phyloP scores from a whole-genome alignment of 2,888 invertebrate species.

The Orthosia gothica region DNA sequence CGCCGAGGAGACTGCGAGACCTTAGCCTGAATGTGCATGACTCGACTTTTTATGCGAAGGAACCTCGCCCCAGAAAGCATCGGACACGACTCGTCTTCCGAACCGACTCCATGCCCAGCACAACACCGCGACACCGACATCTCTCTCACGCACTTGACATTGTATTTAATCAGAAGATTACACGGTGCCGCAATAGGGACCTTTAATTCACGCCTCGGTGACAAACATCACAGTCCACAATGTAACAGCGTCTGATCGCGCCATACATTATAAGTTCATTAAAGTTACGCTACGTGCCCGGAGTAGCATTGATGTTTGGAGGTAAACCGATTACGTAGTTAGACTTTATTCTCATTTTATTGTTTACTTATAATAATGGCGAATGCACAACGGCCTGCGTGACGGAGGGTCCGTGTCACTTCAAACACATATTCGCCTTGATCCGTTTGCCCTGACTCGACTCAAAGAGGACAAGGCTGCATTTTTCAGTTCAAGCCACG shows the following conservation, averaged over 20 bases:
- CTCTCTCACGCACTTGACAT: conserved; percentile 74
- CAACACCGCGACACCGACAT: conserved; percentile 53
- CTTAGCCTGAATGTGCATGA: conserved; percentile 87
- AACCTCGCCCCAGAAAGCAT: conserved; percentile 80
- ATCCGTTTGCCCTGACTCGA: conserved; percentile 80
- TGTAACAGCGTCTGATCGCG: conserved; percentile 11
- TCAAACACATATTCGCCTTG: conserved; percentile 81
- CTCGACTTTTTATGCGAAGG: conserved; percentile 79
- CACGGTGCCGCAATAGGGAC: conserved; percentile 61
- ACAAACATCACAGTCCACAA: conserved; percentile 25
- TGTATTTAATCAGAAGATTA: conserved; percentile 73
- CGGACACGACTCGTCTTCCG: conserved; percentile 72
- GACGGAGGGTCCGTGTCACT: conserved; percentile 72
- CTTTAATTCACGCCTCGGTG: conserved; percentile 42
- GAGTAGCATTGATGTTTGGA: conserved; percentile 59
- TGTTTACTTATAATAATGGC: conserved; percentile 32
- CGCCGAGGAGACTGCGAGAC: conserved; percentile 71
- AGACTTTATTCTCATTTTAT: conserved; percentile 34
- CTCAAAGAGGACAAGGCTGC: conserved; percentile 84
- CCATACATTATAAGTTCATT: conserved; percentile 45
- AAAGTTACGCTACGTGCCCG: conserved; percentile 46
- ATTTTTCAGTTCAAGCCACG: conserved; percentile 84
- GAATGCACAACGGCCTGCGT: conserved; percentile 67
- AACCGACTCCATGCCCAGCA: conserved; percentile 59
- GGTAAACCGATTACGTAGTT: conserved; percentile 51